phyloP scores from a whole-genome alignment of 2,113 vertebrate genomes.

The Megalops atlanticus region DNA sequence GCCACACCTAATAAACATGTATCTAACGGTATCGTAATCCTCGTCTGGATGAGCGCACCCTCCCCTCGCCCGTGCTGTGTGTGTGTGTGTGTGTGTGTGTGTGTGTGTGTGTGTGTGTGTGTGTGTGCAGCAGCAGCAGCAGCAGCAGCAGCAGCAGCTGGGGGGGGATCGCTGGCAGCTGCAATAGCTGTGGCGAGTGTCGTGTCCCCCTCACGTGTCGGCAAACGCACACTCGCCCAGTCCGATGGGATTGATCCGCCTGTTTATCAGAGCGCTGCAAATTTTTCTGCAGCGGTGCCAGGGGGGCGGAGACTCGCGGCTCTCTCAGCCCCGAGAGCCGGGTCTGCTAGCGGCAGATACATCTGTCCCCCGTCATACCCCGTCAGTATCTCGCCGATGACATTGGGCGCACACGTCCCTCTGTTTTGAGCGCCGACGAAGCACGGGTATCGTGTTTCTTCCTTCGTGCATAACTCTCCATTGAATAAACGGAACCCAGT shows the following conservation, averaged over 20 bases:
- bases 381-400: neutral
- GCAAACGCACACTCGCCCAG: neutral
- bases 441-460: neutral
- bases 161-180: neutral
- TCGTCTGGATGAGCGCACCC: too few species aligned
- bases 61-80: neutral
- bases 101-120: too few species aligned
- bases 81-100: too few species aligned
- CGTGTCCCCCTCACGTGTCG: constrained; percentile 1
- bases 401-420: neutral
- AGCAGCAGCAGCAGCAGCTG: too few species aligned
- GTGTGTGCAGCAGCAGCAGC: too few species aligned
- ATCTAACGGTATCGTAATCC: too few species aligned
- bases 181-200: neutral
- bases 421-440: neutral
- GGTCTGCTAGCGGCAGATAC: neutral
- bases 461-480: neutral
- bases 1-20: neutral
- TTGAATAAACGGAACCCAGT: neutral
- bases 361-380: neutral
- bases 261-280: neutral
- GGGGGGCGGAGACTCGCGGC: neutral
- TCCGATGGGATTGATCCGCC: neutral
- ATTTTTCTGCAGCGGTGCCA: neutral
- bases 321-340: neutral